Conservation (phyloP, 2,888 invertebrate species). For the Athetis lepigone region DNA sequence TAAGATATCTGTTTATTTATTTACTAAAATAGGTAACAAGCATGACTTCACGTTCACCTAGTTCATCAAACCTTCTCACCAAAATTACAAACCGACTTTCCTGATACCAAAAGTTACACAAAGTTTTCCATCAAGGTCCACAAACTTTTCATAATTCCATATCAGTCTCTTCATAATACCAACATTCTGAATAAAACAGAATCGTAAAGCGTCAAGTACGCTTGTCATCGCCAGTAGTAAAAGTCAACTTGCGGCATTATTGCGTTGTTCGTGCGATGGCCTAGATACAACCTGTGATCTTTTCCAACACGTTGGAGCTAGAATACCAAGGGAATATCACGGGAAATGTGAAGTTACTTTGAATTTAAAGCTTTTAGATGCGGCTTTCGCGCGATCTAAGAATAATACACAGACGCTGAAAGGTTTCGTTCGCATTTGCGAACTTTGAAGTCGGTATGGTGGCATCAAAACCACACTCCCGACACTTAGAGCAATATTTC, state of each 20-base stretch:
- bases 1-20: too few relatives aligned
- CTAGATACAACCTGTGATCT: constrained; percentile 60
- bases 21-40: too few relatives aligned
- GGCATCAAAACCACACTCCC: too few relatives aligned
- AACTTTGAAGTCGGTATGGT: background rate
- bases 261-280: constrained; percentile 51
- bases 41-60: too few relatives aligned
- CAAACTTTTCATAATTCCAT: constrained; percentile 9
- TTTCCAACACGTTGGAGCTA: constrained; percentile 37
- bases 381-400: background rate
- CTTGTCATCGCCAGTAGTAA: constrained; percentile 49
- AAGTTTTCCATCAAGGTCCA: background rate
- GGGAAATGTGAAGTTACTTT: constrained; percentile 35
- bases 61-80: too few relatives aligned
- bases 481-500: too few relatives aligned
- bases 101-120: background rate
- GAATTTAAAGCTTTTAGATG: constrained; percentile 24
- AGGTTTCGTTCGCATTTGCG: background rate
- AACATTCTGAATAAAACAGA: constrained; percentile 32
- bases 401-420: background rate
- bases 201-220: constrained; percentile 30
- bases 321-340: constrained; percentile 41
- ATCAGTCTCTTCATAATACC: constrained; percentile 9
- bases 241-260: constrained; percentile 45
- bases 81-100: background rate